A percentile compares a stretch with the other conserved stretches of the same genome.
Evolutionary conservation across 2,888 invertebrate species (phyloP).

Genomic region (Hermodice carunculata): DNA sequence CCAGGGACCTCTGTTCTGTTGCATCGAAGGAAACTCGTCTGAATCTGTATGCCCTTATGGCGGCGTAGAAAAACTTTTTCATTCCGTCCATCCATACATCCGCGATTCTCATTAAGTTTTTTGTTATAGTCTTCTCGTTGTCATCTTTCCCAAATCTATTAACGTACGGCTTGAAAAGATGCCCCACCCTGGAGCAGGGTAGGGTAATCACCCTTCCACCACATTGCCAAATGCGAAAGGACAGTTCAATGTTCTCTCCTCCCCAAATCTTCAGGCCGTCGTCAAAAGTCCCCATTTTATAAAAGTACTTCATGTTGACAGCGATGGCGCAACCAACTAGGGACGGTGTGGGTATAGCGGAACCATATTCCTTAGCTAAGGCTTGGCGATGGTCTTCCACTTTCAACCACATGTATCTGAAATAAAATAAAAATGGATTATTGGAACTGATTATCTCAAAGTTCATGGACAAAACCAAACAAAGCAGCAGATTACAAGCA

Average conservation of each 20-base stretch:
- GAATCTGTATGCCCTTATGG: slow-evolving; percentile 16
- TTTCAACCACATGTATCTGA: slow-evolving; percentile 35
- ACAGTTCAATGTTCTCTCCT: slow-evolving; percentile 37
- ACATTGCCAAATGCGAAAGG: slow-evolving; percentile 33
- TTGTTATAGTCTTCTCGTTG: slow-evolving; percentile 13
- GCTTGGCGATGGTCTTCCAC: slow-evolving; percentile 25
- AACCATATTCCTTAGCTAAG: slow-evolving; percentile 8
- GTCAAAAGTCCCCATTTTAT: slow-evolving; percentile 32
- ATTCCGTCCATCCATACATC: slow-evolving; percentile 30
- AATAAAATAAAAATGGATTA: background rate
- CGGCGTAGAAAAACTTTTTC: slow-evolving; percentile 28
- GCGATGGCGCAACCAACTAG: slow-evolving; percentile 41
- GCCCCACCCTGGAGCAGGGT: slow-evolving; percentile 35
- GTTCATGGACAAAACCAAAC: too few species aligned
- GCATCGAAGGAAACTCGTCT: slow-evolving; percentile 4
- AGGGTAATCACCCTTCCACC: slow-evolving; percentile 29
- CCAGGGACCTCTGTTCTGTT: slow-evolving; percentile 12
- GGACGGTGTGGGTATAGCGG: slow-evolving; percentile 25
- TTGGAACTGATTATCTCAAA: too few species aligned
- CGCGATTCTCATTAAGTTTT: slow-evolving; percentile 30
- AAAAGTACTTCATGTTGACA: slow-evolving; percentile 31
- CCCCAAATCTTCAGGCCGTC: slow-evolving; percentile 30
- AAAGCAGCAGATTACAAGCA: too few species aligned
- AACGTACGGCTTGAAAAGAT: slow-evolving; percentile 22
- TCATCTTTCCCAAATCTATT: slow-evolving; percentile 11